These are phyloP conservation scores for Prunella strophiata DNA, from an alignment of 2,797 vertebrate genomes.

Conservation along the genomic window DNA sequence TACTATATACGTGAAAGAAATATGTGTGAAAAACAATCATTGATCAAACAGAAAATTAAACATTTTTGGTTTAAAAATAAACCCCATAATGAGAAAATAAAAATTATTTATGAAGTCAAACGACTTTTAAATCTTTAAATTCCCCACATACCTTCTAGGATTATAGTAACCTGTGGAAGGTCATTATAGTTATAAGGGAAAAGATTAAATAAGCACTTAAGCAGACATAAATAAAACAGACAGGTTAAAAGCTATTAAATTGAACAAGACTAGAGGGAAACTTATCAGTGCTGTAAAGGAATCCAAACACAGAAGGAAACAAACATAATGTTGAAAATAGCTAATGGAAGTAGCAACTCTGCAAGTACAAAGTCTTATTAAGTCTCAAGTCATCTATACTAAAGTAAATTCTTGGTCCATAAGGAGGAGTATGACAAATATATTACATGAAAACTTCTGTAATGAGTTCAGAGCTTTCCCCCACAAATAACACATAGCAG, in stretches of 20 bases:
- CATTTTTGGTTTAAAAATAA: slow-evolving; percentile 23
- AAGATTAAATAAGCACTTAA: slow-evolving; percentile 74
- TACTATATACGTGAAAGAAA: background rate
- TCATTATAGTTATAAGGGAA: slow-evolving; percentile 72
- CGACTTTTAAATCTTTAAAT: slow-evolving; percentile 75
- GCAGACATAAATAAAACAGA: slow-evolving; percentile 72
- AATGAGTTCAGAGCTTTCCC: background rate
- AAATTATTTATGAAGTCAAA: slow-evolving; percentile 74
- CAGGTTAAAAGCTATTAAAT: slow-evolving; percentile 71
- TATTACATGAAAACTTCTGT: background rate
- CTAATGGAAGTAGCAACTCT: background rate
- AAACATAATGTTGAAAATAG: background rate
- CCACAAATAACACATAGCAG: background rate
- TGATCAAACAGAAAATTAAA: background rate
- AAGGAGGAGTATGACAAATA: background rate
- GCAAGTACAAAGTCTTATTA: background rate
- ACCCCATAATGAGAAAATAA: slow-evolving; percentile 49
- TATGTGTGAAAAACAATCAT: background rate
- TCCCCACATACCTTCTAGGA: slow-evolving; percentile 70
- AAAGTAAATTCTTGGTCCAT: background rate
- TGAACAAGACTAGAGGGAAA: slow-evolving; percentile 43
- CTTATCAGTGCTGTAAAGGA: slow-evolving; percentile 51
- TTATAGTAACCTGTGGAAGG: slow-evolving; percentile 74
- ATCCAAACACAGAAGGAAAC: slow-evolving; percentile 30
- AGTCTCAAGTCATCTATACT: background rate